A percentile compares a stretch with the other conserved stretches of the same genome.
Evolutionary conservation across 2,797 vertebrate genomes (phyloP).

Genomic region (Perodicticus potto): DNA sequence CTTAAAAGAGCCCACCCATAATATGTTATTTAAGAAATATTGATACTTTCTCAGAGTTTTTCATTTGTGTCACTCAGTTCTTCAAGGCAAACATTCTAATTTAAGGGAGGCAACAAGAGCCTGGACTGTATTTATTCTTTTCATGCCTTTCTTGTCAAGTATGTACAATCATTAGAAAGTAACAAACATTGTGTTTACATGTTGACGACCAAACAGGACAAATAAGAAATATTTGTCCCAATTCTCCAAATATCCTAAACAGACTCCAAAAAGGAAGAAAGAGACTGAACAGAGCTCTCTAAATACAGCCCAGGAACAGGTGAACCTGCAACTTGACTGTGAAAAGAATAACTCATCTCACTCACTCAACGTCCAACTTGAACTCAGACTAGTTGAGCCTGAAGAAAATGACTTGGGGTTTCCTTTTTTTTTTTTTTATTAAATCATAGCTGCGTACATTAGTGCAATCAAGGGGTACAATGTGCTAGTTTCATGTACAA

Average conservation of each 20-base stretch:
- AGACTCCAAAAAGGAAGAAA: not conserved
- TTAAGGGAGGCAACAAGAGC: not conserved
- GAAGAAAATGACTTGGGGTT: not conserved
- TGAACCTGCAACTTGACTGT: not conserved
- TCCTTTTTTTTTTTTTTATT: not conserved
- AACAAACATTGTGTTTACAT: constrained; percentile 14
- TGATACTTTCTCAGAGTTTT: not conserved
- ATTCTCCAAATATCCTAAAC: not conserved
- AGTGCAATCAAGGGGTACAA: too few relatives aligned
- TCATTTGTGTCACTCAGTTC: not conserved
- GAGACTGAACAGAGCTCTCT: not conserved
- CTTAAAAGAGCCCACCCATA: not conserved
- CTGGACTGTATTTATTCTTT: not conserved
- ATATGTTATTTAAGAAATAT: constrained; percentile 19
- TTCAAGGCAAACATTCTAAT: not conserved
- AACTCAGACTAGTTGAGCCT: not conserved
- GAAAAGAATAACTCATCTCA: not conserved
- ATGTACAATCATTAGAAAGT: constrained; percentile 48
- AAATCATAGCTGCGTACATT: too few relatives aligned
- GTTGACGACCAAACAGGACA: constrained; percentile 46
- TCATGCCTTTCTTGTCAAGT: not conserved
- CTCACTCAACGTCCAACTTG: not conserved
- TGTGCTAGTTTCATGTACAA: too few relatives aligned
- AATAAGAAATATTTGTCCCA: constrained; percentile 38
- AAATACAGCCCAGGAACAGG: not conserved